Base-by-base conservation (phyloP, 1,140 invertebrate genomes). In the Anoplolepis gracilipes region DNA sequence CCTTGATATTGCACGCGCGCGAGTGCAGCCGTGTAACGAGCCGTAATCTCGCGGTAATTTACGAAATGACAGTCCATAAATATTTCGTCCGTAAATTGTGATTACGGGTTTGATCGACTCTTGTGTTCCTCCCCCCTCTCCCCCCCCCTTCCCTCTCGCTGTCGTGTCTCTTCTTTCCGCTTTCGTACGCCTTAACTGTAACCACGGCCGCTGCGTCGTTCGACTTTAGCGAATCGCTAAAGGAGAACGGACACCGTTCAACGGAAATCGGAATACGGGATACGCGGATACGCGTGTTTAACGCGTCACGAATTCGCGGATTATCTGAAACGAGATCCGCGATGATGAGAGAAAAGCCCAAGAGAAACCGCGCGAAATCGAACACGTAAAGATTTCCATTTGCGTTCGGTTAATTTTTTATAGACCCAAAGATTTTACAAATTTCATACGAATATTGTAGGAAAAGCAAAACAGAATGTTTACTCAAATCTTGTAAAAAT, bases 1-100 rank as follows among this genome's bases (percentile, higher is more conserved):
- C 33, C n/a, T 22, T 36, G 11, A 84, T 16, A 62, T 75, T 64
- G 81, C 33, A 33, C 79, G 49, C 55, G 79, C 53, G 33, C 49
- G 65, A 59, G 76, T 62, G 82, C 70, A 76, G 75, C 75, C 75
- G 76, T 72, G 84, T 86, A 89, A 89, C 87, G 85, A 89, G 87
- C 85, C 61, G 77, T 89, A 89, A 89, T 89, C 88, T 76, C 67
- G 61, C 57, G 64, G 88, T 90, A 89, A 90, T 90, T 90, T 90
- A 82, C 88, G 22, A 90, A 90, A 90, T 90, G 88, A 85, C 88
- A 90, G 88, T 89, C 65, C 85, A 85, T 90, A 89, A 89, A 90
- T 90, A 89, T 89, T 90, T 90, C 88, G 85, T 87, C 73, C 75
- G 88, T 87, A 90, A 90, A 90, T 85, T 81, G 49, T 87, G 88